Percentiles rank a stretch among this genome's conserved stretches.
These are phyloP conservation scores for Saccostrea echinata DNA, from an alignment of 1,140 invertebrate genomes.

Conservation along the genomic window DNA sequence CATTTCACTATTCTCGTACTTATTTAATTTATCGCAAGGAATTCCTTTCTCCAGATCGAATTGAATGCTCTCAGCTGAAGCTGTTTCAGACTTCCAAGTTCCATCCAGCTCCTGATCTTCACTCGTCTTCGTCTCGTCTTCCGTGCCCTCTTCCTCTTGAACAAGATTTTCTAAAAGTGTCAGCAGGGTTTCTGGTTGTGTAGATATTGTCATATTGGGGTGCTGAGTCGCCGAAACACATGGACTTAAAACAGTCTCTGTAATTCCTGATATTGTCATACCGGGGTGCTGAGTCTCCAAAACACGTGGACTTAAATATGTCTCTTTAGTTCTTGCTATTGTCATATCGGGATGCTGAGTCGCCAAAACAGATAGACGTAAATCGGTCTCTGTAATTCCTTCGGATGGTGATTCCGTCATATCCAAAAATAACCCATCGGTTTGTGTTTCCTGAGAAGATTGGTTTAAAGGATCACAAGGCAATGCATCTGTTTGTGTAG, in stretches of 20 bases:
- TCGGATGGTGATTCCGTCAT: background rate
- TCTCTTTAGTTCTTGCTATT: background rate
- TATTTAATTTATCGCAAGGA: no score
- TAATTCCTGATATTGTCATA: no score
- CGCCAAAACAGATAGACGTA: background rate
- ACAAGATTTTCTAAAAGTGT: background rate
- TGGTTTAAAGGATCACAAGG: background rate
- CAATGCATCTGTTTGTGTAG: background rate
- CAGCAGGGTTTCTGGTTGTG: background rate
- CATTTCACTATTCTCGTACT: background rate
- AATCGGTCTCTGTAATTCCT: background rate
- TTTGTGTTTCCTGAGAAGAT: background rate
- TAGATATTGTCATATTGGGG: background rate
- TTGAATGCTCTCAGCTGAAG: background rate
- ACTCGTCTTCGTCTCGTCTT: background rate
- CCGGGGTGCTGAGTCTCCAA: no score
- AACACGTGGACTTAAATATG: no score
- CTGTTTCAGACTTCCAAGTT: background rate
- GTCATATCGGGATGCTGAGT: background rate
- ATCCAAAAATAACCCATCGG: background rate
- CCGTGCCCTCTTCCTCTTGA: background rate
- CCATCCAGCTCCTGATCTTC: background rate
- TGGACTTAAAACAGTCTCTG: no score
- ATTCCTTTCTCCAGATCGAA: background rate
- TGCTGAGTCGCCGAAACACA: background rate